phyloP scores from a whole-genome alignment of 2,113 vertebrate species.

The Paramormyrops kingsleyae region DNA sequence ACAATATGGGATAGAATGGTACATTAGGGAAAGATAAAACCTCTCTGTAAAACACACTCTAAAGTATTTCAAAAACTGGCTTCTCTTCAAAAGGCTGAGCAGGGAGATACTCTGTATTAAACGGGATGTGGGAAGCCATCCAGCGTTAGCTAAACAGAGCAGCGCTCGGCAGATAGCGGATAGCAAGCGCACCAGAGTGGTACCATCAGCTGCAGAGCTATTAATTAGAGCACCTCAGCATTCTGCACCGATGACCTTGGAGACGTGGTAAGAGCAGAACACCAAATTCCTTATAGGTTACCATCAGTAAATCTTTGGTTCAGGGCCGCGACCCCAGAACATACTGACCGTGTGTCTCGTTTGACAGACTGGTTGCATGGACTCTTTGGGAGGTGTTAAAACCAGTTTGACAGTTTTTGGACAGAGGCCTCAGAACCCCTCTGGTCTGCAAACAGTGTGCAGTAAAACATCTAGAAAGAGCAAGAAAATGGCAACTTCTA shows the following conservation, averaged over 20 bases:
- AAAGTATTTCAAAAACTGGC: constrained; percentile 22
- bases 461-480: constrained; percentile 40
- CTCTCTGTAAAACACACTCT: constrained; percentile 10
- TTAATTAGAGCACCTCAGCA: constrained; percentile 72
- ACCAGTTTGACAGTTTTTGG: background rate
- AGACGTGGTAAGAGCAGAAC: constrained; percentile 56
- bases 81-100: constrained; percentile 16
- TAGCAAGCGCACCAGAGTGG: constrained; percentile 63
- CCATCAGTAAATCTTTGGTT: background rate
- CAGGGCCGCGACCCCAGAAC: background rate
- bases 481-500: constrained; percentile 18
- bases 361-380: background rate
- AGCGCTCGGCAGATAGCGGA: constrained; percentile 57
- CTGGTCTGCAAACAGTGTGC: constrained; percentile 23
- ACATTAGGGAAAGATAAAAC: constrained; percentile 21
- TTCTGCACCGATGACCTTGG: constrained; percentile 67
- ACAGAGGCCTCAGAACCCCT: constrained; percentile 10
- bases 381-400: background rate
- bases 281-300: constrained; percentile 19
- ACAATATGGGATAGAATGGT: constrained; percentile 10
- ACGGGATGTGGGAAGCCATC: constrained; percentile 39
- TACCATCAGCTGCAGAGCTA: constrained; percentile 80
- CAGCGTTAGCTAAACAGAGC: constrained; percentile 66
- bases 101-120: constrained; percentile 19
- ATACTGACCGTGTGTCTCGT: background rate